phyloP scores from a whole-genome alignment of 2,113 vertebrate genomes.

The Zosterops lateralis region DNA sequence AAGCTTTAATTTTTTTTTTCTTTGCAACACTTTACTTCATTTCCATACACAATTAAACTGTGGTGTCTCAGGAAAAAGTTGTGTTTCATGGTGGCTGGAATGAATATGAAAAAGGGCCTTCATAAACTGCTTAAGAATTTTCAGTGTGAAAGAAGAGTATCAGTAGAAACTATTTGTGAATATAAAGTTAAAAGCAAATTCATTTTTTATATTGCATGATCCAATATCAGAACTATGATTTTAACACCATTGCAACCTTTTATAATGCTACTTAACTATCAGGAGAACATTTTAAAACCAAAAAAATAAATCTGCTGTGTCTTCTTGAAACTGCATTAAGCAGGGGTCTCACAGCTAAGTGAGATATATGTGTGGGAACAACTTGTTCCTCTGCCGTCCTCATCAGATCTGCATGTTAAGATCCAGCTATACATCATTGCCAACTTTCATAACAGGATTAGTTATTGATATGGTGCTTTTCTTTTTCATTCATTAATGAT shows the following conservation, averaged over 20 bases:
- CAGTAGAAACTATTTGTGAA: background rate
- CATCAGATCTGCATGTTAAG: background rate
- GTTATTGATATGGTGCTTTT: background rate
- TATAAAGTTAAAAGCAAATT: background rate
- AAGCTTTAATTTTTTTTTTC: background rate
- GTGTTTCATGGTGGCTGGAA: background rate
- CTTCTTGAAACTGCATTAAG: background rate
- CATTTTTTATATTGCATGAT: background rate
- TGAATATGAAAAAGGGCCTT: background rate
- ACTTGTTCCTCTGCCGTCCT: background rate
- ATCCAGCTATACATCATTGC: background rate
- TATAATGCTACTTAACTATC: background rate
- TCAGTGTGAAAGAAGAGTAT: background rate
- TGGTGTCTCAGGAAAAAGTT: accelerated
- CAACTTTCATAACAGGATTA: background rate
- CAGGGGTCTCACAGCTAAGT: background rate
- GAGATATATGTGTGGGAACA: background rate
- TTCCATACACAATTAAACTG: background rate
- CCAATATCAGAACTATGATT: background rate
- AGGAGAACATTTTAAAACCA: background rate
- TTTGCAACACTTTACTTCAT: background rate
- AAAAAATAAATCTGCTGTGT: background rate
- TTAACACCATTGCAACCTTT: background rate
- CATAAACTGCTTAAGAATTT: background rate
- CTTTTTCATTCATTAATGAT: background rate